Conservation (phyloP, 2,797 vertebrate species). For the Pteropus rufus region DNA sequence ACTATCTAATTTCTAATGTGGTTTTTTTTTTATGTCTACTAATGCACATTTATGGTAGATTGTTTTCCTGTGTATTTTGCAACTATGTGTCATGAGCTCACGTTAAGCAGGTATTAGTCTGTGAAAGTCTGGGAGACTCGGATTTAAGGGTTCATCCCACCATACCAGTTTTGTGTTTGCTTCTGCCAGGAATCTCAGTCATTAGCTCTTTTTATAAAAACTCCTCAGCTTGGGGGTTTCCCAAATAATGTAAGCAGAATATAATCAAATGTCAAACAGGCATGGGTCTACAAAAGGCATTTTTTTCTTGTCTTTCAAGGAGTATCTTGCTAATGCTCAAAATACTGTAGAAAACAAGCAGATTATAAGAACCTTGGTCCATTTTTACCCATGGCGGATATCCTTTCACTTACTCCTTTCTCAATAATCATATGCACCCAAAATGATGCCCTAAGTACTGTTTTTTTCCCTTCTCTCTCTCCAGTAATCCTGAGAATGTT, state of each 20-base stretch:
- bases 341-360: neutral
- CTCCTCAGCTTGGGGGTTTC: neutral
- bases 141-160: neutral
- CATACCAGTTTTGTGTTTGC: neutral
- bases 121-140: neutral
- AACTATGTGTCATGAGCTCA: neutral
- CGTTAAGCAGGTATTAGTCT: neutral
- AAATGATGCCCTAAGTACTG: neutral
- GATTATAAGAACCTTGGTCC: neutral
- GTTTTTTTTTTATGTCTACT: neutral
- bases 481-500: neutral
- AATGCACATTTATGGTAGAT: neutral
- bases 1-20: neutral
- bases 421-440: neutral
- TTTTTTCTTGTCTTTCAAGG: constrained; percentile 4
- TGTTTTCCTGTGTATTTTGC: neutral
- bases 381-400: neutral
- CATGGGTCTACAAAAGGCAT: neutral
- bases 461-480: neutral
- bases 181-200: neutral
- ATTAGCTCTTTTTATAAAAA: neutral
- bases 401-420: neutral
- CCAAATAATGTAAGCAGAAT: constrained; percentile 2
- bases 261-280: neutral
- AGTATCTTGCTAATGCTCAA: neutral